Evolutionary conservation across 2,113 vertebrate genomes (phyloP).

Genomic region (Ursus arctos): DNA sequence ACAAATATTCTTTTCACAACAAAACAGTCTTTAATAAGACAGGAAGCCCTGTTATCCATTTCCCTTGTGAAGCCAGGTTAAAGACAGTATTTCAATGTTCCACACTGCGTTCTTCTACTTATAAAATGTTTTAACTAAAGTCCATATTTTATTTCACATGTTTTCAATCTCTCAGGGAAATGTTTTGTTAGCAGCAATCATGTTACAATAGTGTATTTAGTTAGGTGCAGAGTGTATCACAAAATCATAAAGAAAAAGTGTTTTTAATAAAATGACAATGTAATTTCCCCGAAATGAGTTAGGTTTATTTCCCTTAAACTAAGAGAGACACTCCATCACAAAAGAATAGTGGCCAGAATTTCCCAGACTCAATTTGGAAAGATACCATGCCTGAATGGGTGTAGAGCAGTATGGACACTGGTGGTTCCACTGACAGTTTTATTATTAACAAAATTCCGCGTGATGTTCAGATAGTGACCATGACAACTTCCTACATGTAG

Average conservation of each 20-base stretch:
- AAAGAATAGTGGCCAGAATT: background rate
- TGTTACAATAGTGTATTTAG: background rate
- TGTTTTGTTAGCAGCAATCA: background rate
- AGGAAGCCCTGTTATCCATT: background rate
- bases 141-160: background rate
- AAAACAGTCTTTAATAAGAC: background rate
- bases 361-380: background rate
- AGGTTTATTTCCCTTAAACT: background rate
- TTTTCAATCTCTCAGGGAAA: background rate
- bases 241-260: background rate
- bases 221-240: background rate
- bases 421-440: background rate
- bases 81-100: background rate
- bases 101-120: background rate
- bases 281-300: background rate
- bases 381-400: rapidly evolving
- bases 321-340: background rate
- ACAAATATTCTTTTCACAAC: background rate
- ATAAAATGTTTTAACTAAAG: background rate
- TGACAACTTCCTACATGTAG: background rate
- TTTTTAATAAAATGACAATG: background rate
- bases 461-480: background rate
- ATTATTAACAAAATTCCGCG: background rate
- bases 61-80: background rate
- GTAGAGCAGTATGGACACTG: rapidly evolving